These are phyloP conservation scores for Hesperia comma DNA, from an alignment of 2,888 invertebrate species.

Conservation along the genomic window DNA sequence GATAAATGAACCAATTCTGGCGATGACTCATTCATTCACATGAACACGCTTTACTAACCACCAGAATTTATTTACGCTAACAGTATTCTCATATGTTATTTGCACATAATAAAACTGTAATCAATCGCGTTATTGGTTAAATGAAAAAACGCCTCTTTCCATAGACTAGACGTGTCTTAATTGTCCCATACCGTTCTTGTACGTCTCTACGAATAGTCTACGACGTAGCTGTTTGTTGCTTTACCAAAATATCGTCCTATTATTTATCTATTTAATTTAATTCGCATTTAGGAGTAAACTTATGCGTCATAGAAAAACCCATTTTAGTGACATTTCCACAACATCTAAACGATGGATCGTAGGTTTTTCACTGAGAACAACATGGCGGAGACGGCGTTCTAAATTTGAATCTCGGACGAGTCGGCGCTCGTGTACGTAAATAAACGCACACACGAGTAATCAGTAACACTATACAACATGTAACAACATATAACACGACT, in stretches of 20 bases:
- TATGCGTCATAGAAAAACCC: conserved; percentile 29
- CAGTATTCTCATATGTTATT: conserved; percentile 46
- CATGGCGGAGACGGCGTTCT: conserved; percentile 83
- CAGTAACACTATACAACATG: conserved; percentile 79
- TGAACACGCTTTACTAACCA: conserved; percentile 67
- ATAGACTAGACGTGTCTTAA: background rate
- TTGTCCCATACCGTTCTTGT: background rate
- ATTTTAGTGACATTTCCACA: conserved; percentile 65
- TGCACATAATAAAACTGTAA: conserved; percentile 27
- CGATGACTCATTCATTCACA: conserved; percentile 79
- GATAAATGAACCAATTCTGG: conserved; percentile 71
- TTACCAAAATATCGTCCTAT: background rate
- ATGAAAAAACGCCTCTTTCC: background rate
- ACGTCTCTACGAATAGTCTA: conserved; percentile 12
- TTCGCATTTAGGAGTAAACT: conserved; percentile 4
- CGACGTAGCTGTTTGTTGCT: conserved; percentile 12
- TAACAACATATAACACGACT: conserved; percentile 57
- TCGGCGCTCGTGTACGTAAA: conserved; percentile 84
- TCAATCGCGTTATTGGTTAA: conserved; percentile 3
- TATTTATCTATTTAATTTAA: conserved; percentile 14
- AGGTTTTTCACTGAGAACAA: conserved; percentile 82
- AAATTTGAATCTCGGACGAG: conserved; percentile 84
- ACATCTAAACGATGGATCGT: conserved; percentile 72
- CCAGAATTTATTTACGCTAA: conserved; percentile 64
- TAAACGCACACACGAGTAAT: conserved; percentile 83